Evolutionary conservation across 2,888 invertebrate genomes (phyloP).

Genomic region (Oxycera nigricornis): DNA sequence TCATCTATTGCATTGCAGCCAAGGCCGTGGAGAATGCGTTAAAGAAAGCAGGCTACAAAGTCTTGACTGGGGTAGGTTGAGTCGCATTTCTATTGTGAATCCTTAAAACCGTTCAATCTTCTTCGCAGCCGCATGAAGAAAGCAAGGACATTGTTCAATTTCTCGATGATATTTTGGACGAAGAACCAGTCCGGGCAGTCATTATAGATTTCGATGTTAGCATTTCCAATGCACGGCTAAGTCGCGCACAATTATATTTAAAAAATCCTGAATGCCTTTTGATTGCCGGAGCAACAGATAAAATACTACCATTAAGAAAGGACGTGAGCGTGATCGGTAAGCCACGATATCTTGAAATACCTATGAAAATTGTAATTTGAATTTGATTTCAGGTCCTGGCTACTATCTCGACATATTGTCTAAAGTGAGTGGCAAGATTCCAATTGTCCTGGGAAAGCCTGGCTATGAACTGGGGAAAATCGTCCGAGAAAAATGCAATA

Average conservation of each 20-base stretch:
- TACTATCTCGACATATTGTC: conserved; percentile 58
- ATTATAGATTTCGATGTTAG: conserved; percentile 64
- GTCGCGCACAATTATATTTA: conserved; percentile 61
- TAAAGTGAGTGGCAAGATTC: conserved; percentile 55
- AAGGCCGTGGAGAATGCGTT: conserved; percentile 56
- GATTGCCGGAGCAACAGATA: conserved; percentile 62
- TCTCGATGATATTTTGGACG: conserved; percentile 51
- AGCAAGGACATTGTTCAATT: neutral
- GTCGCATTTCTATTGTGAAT: neutral
- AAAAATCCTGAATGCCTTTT: conserved; percentile 62
- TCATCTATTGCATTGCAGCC: conserved; percentile 62
- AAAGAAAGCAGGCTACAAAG: conserved; percentile 60
- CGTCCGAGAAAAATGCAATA: conserved; percentile 51
- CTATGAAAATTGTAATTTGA: neutral
- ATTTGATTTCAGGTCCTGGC: conserved; percentile 56
- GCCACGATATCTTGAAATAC: neutral
- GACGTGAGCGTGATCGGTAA: conserved; percentile 54
- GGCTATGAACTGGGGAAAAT: conserved; percentile 57
- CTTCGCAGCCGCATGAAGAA: neutral
- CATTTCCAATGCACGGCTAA: conserved; percentile 61
- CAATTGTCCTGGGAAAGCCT: conserved; percentile 63
- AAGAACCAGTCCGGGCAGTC: conserved; percentile 62
- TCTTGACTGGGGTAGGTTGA: conserved; percentile 58
- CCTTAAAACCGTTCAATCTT: no score
- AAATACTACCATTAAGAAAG: conserved; percentile 54